Evolutionary conservation across 64 coral and sea anemone genomes (phyloP), one percentile per base, ranked within the genome.

Genomic region (Dendrophyllia cribrosa): DNA sequence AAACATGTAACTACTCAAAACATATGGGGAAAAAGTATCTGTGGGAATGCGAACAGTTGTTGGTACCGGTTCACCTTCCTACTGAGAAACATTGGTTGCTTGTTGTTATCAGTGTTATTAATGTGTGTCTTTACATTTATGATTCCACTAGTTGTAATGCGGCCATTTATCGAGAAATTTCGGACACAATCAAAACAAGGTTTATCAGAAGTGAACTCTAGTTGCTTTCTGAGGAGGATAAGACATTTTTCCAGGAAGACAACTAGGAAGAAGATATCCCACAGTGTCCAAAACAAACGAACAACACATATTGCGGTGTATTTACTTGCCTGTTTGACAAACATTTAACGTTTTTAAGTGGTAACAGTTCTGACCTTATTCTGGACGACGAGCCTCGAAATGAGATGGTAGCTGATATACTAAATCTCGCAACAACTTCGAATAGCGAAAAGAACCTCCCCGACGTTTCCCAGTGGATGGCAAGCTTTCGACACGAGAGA

Each of bases 21-120:
- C 68, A 87, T 51, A 87, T 87, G 15, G 64, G 55, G 4, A 24
- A 59, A 0, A 72, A 87, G 6, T 19, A 51, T 19, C 68, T 87
- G 53, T 34, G 22, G 5, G 80, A 84, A 59, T 63, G 26, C 23
- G 80, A 84, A 43, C 25, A 84, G 19, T 11, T 84, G 16, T 25
- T 87, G 50, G 53, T 73, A 16, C 65, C 85, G 23, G 70, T 87
- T 15, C 85, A 87, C 53, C 50, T 87, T 65, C 65, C 70, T 58
- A 17, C 61, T 17, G 61, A 72, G 63, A 19, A 58, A 34, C 85
- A 87, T 51, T 87, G 85, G 85, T 24, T 87, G 52, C 70, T 87
- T 34, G 67, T 53, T 51, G 20, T 87, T 70, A 25, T 87, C 51
- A 72, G 85, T 87, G 51, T 74, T 69, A 9, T 87, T 47, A 74